Conservation (phyloP, 2,888 invertebrate genomes). For the Nudaria mundana region DNA sequence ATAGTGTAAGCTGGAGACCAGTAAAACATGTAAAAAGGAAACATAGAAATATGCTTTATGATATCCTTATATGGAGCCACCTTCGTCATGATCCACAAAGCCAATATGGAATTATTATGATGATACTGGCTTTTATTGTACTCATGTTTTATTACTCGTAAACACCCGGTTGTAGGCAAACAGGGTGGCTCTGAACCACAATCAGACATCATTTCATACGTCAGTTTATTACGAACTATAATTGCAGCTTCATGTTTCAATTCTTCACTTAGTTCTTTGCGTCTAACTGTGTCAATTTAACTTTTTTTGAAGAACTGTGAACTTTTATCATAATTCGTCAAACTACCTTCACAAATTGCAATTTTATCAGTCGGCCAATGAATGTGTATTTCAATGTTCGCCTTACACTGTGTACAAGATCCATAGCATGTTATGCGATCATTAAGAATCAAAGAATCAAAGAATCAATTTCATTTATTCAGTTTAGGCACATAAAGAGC, state of each 20-base stretch:
- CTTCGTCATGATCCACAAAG: neutral
- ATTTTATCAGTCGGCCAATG: neutral
- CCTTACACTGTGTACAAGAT: neutral
- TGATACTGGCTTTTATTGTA: neutral
- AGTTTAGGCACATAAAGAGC: too few species aligned
- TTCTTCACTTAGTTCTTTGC: neutral
- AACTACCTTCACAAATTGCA: neutral
- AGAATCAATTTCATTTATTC: too few species aligned
- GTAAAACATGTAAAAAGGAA: constrained; percentile 1
- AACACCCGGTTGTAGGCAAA: neutral
- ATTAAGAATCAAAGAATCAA: too few species aligned
- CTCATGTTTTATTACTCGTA: neutral
- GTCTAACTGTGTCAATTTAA: neutral
- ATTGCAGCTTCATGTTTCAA: neutral
- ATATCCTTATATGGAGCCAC: neutral
- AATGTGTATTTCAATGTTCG: neutral
- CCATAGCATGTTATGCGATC: neutral
- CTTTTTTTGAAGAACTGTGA: neutral
- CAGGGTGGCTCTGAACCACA: neutral
- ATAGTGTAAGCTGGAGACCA: constrained; percentile 1
- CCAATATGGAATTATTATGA: neutral
- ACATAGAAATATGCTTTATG: neutral
- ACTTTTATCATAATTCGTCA: constrained; percentile 1
- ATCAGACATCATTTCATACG: neutral
- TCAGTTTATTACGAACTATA: neutral